Conservation (phyloP, 2,888 invertebrate genomes). For the Pristionchus arcanus region DNA sequence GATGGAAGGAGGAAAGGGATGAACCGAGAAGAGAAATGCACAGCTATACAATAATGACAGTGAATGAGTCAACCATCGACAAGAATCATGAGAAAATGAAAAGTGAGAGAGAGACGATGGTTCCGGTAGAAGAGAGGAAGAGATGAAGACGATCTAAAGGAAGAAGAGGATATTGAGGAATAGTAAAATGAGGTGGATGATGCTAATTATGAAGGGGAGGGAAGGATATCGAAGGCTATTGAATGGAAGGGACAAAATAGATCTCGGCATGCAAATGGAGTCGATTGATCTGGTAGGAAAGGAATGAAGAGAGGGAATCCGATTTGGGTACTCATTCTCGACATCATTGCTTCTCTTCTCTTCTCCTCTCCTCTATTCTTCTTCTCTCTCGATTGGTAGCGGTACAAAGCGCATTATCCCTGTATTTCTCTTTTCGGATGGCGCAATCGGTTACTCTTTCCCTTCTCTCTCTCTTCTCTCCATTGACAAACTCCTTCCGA, state of each 20-base stretch:
- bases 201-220: not conserved
- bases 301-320: constrained; percentile 15
- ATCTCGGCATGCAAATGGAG: not conserved
- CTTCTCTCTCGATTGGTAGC: not conserved
- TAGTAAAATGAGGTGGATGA: not conserved
- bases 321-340: constrained; percentile 29
- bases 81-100: not conserved
- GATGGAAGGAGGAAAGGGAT: not conserved
- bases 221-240: not conserved
- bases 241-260: not conserved
- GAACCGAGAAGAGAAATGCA: constrained; percentile 5
- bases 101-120: not conserved
- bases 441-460: constrained; percentile 27
- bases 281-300: not conserved
- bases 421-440: constrained; percentile 38
- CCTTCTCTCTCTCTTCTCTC: constrained; percentile 14
- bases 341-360: constrained; percentile 31
- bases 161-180: not conserved
- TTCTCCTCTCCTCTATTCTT: not conserved
- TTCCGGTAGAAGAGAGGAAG: not conserved
- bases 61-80: not conserved
- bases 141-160: not conserved
- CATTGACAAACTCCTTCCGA: not conserved
- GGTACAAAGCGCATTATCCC: constrained; percentile 49
- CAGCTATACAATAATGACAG: constrained; percentile 34